Base-by-base conservation (phyloP, 2,113 vertebrate genomes). In the Oplegnathus fasciatus region DNA sequence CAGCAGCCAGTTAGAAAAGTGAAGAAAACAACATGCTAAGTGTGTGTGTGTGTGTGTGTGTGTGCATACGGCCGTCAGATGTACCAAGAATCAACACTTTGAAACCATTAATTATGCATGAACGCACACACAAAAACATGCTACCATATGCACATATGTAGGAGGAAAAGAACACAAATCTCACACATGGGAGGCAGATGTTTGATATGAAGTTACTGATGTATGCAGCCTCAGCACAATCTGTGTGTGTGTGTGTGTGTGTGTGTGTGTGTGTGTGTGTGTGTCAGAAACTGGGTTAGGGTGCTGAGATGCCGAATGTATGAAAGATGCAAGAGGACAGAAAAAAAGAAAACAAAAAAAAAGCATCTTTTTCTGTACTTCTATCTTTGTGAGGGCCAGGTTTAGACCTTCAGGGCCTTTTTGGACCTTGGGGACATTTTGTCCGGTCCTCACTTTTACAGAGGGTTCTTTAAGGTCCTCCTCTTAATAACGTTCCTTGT, bases 171-270 rank as follows among this genome's bases (percentile, higher is more conserved):
- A 48, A 17, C 15, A 67, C n/a, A 11, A 64, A 66, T 22, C 30
- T 68, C 52, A 65, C 78, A 75, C 79, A 64, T 24, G 44, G 65
- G 73, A 81, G 58, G 57, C 68, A 75, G 77, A 73, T 64, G 79
- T 85, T 86, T 86, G 88, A 88, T 79, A 75, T 44, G 70, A 70
- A 86, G 80, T 74, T 78, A 69, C 67, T 80, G 77, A 80, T 78
- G 73, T 66, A 6, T 78, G 88, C 87, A 68, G 83, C 42, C 50
- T 85, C 87, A 88, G 87, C 83, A 86, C 44, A 67, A 62, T 61
- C 5, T 62, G 26, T 32, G 58, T 75, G 44, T 61, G 34, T 64
- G n/a, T 30, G 46, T 54, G 55, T 34, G 42, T 75, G 42, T 64
- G n/a, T 30, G 46, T 54, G 55, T 34, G 42, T 75, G 42, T 61